Percentiles rank a stretch among this genome's conserved stretches.
Evolutionary conservation across 2,888 invertebrate species (phyloP).

Genomic region (Lymantria monacha): DNA sequence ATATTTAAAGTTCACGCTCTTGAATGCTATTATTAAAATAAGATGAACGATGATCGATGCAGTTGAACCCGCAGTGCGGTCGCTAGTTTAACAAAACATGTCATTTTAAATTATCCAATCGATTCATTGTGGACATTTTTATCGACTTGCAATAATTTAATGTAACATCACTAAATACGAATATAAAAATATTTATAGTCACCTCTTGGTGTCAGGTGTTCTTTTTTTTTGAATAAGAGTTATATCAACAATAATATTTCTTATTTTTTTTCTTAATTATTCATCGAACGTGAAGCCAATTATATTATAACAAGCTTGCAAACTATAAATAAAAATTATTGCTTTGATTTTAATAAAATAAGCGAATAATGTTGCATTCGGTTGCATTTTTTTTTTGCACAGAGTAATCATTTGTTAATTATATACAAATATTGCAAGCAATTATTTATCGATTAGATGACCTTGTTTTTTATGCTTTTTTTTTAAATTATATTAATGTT

Average conservation of each 20-base stretch:
- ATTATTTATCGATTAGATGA: not conserved
- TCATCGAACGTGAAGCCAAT: not conserved
- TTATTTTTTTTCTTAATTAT: not conserved
- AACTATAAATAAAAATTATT: not conserved
- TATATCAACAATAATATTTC: not conserved
- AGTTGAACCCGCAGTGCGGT: slow-evolving; percentile 21
- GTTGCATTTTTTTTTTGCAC: not conserved
- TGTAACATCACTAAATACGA: slow-evolving; percentile 25
- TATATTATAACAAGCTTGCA: not conserved
- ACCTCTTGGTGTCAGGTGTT: slow-evolving; percentile 17
- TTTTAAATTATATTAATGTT: too few relatives aligned
- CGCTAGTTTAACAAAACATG: slow-evolving; percentile 38
- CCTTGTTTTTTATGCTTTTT: not conserved
- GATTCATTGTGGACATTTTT: slow-evolving; percentile 47
- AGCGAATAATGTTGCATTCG: not conserved
- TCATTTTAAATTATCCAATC: slow-evolving; percentile 47
- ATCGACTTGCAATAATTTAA: slow-evolving; percentile 46
- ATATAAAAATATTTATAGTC: slow-evolving; percentile 24
- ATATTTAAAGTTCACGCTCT: slow-evolving; percentile 14
- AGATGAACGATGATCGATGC: slow-evolving; percentile 36
- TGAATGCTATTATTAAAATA: slow-evolving; percentile 23
- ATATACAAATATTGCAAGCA: not conserved
- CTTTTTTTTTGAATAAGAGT: slow-evolving; percentile 10
- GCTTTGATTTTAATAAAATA: not conserved
- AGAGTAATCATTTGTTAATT: not conserved